A percentile compares a stretch with the other conserved stretches of the same genome.
phyloP scores from a whole-genome alignment of 30 jellyfish, hydroid and myxozoan genomes.

The Rhopilema esculentum region DNA sequence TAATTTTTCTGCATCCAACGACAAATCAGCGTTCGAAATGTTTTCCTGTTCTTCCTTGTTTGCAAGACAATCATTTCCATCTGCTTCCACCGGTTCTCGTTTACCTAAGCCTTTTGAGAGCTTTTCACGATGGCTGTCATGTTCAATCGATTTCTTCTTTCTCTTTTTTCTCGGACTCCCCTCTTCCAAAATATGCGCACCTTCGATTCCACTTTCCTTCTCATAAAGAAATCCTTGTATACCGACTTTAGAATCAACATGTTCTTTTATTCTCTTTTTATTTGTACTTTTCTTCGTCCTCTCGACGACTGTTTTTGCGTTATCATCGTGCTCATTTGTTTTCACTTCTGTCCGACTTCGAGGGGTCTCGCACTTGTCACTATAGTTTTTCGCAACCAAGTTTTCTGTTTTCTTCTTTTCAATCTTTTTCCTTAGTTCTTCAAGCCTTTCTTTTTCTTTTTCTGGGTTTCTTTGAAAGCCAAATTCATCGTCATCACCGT shows the following conservation, averaged over 20 bases:
- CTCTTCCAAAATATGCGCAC: neutral
- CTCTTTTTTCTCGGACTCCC: neutral
- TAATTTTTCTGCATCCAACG: neutral
- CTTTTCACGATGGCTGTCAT: neutral
- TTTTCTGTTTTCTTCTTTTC: slow-evolving; percentile 17
- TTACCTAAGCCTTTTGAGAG: too few species aligned
- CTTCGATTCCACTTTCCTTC: too few species aligned
- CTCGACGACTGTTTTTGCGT: neutral
- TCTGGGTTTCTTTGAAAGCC: neutral
- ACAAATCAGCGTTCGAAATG: neutral
- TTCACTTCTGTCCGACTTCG: too few species aligned
- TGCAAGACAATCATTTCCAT: neutral
- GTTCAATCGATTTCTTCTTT: neutral
- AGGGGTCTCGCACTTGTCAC: neutral
- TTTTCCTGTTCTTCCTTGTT: neutral
- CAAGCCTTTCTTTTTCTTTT: slow-evolving; percentile 46
- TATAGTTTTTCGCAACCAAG: neutral
- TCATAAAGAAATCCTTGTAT: too few species aligned
- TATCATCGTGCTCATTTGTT: neutral
- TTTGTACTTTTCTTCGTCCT: neutral
- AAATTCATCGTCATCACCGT: slow-evolving; percentile 49
- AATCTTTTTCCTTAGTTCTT: slow-evolving; percentile 32
- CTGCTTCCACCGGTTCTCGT: too few species aligned
- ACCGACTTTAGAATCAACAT: too few species aligned
- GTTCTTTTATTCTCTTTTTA: too few species aligned